Evolutionary conservation across 2,888 invertebrate genomes (phyloP), one percentile per base, ranked within the genome.

Genomic region (Drosophila mimica): DNA sequence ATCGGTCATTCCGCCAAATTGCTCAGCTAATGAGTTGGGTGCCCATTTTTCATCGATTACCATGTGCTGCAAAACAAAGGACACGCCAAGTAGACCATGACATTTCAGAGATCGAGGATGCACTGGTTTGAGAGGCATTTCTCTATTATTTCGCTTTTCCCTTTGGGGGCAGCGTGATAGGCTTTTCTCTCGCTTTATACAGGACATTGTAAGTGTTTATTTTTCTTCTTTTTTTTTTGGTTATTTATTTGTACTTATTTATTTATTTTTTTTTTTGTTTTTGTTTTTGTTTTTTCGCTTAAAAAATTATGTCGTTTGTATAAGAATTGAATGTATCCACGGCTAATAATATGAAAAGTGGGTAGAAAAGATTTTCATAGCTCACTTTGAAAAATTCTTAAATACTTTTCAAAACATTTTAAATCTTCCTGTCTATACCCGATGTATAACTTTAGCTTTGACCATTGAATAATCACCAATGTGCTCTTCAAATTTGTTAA

Each of bases 31-130:
- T 0, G 90, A 85, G 30, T 74, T 83, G 13, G 89, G 87, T 0
- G 91, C 86, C 93, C 93, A 93, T 11, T 83, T 83, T 0, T 91
- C 69, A 58, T 93, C 92, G 9, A 90, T 70, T 74, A 93, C 81
- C 75, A 91, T 82, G 67, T 93, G 93, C 48, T 91, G 90, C 1
- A 87, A 82, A 15, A 91, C 88, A 71, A 74, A 92, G 13, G 84
- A 76, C 30, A 81, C 69, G 3, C 92, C 93, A 25, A 93, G 91
- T 9, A 93, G 82, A 3, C 92, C 92, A 83, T 93, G 93, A 48
- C 77, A 80, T 7, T 81, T 81, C 17, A 92, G 72, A 4, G 91
- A 74, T 0, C 83, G 83, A 0, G 92, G 91, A 76, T 90, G 90
- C 58, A 92, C 91, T 4, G 92, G 91, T 38, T 84, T 91, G 0